Base-by-base conservation (phyloP, 2,113 vertebrate genomes). In the Chrysemys picta region DNA sequence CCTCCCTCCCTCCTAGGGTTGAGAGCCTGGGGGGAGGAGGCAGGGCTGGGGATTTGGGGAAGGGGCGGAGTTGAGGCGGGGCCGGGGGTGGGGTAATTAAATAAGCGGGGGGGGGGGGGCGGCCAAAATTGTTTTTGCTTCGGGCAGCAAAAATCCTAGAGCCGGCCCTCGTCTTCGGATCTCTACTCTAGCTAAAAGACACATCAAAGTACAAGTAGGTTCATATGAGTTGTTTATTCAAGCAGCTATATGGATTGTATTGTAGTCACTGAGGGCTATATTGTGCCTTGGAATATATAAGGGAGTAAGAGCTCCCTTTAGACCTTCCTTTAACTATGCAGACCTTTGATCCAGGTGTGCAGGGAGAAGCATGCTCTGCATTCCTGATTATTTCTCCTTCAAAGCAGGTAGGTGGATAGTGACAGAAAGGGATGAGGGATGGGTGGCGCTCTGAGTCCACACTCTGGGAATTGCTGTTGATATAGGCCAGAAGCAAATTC, bases 371-470 rank as follows among this genome's bases (percentile, higher is more conserved):
- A 80, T 10, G 3, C 78, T 12, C 16, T 79, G 4, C 25, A 57
- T 1, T 85, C 31, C 6, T 14, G 29, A 19, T 81, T 19, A 42
- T 8, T 57, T 72, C 16, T 5, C 81, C 59, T 85, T 5, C 59
- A 85, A 83, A 90, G 29, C 2, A 72, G 24, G 62, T 8, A 13
- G 2, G 10, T 0, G 0, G 6, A 4, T 3, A 29, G 79, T 89
- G 76, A 6, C 59, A 52, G 35, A 59, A 29, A 62, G 57, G 57
- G 57, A 62, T 62, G 35, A 22, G n/a, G 47, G 5, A 45, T 24
- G 35, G 53, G 10, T 38, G 21, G 9, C n/a, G 80, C 82, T 11
- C 21, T 78, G 35, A 87, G 27, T 79, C 80, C 89, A 25, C 27
- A 3, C 3, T 53, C 4, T 10, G 16, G 79, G 5, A 90, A 54